Evolutionary conservation across 2,113 vertebrate species (phyloP), one percentile per base, ranked within the genome.

Genomic region (Odobenus rosmarus): DNA sequence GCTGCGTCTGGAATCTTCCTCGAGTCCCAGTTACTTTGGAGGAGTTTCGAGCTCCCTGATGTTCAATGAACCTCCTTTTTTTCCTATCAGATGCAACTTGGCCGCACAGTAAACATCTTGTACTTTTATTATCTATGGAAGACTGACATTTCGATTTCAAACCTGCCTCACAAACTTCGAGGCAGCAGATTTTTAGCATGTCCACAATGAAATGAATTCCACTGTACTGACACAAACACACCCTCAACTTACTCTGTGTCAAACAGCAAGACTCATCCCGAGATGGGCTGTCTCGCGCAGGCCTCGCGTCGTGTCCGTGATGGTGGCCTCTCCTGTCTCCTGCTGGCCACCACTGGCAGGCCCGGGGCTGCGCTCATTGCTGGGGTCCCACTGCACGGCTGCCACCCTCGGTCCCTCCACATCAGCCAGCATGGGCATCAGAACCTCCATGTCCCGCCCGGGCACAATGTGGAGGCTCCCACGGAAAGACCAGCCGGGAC

Each of bases 381-480:
- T 99, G 99, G 99, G 67, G 99, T 99, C 98, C 99, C 99, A 1
- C 99, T 99, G 0, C 99, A 98, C 97, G 99, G 99, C n/a, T 99
- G 97, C 96, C 99, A 96, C 3, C 99, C 99, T 99, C 84, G 99
- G 97, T 87, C 99, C 96, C 96, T 99, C 99, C 96, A 99, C 99
- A 96, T 99, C 99, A 0, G 99, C 99, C 98, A 99, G 64, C 0
- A 99, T 99, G 0, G 99, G 98, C 6, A 99, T 99, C 7, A 1
- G 26, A 9, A 3, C 33, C 12, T 0, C 76, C 9, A 7, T 1
- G 33, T 31, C n/a, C 53, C 8, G 2, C 2, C 53, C 0, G 1
- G 26, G 28, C n/a, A 1, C 1, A 0, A 19, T 1, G 0, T 7
- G n/a, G 53, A 26, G 69, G 69, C 51, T 69, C 55, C 10, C 13